Base-by-base conservation (phyloP, 2,797 vertebrate genomes). In the Betta splendens region DNA sequence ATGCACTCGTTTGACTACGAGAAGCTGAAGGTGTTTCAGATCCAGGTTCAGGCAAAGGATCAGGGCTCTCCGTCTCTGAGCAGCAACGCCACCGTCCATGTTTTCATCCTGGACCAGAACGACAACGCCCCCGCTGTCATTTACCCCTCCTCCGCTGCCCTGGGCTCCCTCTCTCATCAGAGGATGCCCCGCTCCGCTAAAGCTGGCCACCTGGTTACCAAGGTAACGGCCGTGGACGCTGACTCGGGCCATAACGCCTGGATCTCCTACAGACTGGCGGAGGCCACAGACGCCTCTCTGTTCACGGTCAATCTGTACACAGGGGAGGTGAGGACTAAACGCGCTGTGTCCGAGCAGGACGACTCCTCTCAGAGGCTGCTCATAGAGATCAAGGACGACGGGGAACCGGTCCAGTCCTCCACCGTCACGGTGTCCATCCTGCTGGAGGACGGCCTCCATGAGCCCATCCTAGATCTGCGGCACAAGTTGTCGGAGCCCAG, bases 221-320 rank as follows among this genome's bases (percentile, higher is more conserved):
- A 93, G 64, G 84, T 92, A 52, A 89, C 92, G 61, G 90, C 87
- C 4, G 92, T 94, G 81, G 94, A 94, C 79, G 91, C 93, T 5
- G 94, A 94, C 75, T 94, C 93, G 59, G 94, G 93, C 48, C 93
- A 94, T 64, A 94, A 94, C 43, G 94, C 94, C 43, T 94, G 93
- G 93, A 84, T 94, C 64, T 92, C 92, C 12, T 94, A 94, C 82
- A 89, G 85, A 52, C 64, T 94, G 62, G 73, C 85, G 40, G 91
- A 93, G 77, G 72, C 86, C 4, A 63, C 89, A 7, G 93, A 93
- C 69, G 53, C 79, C 15, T 85, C 88, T 71, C 79, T 92, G 61
- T 94, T 94, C 81, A 88, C 72, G 43, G 89, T 94, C 75, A 92
- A 87, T 55, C 88, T 66, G 58, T 91, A 90, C 75, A 93, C 93